A percentile compares a stretch with the other conserved stretches of the same genome.
phyloP scores from a whole-genome alignment of 2,888 invertebrate species.

The Geophilus truncorum region DNA sequence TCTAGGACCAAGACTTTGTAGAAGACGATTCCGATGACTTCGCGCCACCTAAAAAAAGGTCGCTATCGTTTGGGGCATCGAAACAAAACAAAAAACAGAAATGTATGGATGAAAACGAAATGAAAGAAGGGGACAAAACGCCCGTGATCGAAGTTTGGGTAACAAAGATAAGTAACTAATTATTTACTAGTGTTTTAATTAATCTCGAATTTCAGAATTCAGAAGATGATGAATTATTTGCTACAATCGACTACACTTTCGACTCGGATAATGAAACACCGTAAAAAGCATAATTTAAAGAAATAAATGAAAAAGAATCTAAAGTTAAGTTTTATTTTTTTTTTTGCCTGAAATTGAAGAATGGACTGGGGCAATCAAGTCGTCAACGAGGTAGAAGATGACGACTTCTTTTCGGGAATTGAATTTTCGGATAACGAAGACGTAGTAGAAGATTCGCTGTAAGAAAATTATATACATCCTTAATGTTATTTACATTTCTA shows the following conservation, averaged over 20 bases:
- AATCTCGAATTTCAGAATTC: neutral
- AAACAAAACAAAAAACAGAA: neutral
- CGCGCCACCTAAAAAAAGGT: neutral
- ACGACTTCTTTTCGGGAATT: neutral
- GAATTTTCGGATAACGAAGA: neutral
- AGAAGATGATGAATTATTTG: neutral
- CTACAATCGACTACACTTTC: neutral
- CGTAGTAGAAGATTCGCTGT: neutral
- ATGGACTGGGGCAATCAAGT: neutral
- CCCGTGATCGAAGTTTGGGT: neutral
- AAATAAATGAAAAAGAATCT: too few species aligned
- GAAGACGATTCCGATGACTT: neutral
- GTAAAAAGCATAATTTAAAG: neutral
- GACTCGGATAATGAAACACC: neutral
- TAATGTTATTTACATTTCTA: neutral
- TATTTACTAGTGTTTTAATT: neutral
- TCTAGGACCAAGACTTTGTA: neutral
- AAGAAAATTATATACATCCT: neutral
- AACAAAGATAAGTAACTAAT: neutral
- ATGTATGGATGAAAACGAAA: neutral
- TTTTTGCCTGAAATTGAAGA: too few species aligned
- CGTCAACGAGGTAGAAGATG: neutral
- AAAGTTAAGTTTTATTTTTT: too few species aligned
- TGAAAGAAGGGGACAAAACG: neutral
- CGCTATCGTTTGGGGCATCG: too few species aligned